Evolutionary conservation across 2,113 vertebrate genomes (phyloP), one percentile per base, ranked within the genome.

Genomic region (Acrocephalus kingi): DNA sequence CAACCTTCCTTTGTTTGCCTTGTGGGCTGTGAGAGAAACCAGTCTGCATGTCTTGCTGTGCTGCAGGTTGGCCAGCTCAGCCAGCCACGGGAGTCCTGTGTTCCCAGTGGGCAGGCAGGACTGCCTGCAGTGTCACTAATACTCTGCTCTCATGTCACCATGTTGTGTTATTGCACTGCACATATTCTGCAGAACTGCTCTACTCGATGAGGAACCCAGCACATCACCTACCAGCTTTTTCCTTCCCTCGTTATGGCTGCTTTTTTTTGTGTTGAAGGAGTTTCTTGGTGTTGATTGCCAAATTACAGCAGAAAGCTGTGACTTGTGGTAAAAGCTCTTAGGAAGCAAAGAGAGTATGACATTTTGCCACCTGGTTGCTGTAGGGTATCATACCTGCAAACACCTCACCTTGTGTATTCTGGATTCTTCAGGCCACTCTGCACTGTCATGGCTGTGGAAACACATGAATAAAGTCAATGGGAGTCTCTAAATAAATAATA

Each of bases 161-260:
- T 28, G 31, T 4, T 15, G 9, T 30, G 67, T 21, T 30, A 27
- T 7, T 75, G 54, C 37, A 15, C 30, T 59, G 55, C 30, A 58
- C 2, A 6, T 9, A 5, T 25, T 62, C 59, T 92, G 33, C 71
- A 61, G 49, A 55, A 5, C 45, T 72, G 31, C 16, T 31, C 30
- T 52, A 5, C 6, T 24, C 55, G 6, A 0, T 10, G 43, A 67
- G 35, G 61, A 89, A 5, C 43, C 3, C 56, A 62, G 41, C 5
- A 2, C 12, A 13, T 8, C 49, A 48, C 10, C 23, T 22, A 11
- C 14, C 33, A 55, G 13, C 21, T 82, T 78, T 82, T 74, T 48
- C 37, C 30, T 72, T 45, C 27, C 37, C 41, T 77, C 1, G 0
- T 56, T 39, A 56, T 0, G 0, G 16, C 21, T 74, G 31, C 2